These are phyloP conservation scores for Himalopsyche kuldschensis DNA, from an alignment of 2,888 invertebrate genomes.

Conservation along the genomic window DNA sequence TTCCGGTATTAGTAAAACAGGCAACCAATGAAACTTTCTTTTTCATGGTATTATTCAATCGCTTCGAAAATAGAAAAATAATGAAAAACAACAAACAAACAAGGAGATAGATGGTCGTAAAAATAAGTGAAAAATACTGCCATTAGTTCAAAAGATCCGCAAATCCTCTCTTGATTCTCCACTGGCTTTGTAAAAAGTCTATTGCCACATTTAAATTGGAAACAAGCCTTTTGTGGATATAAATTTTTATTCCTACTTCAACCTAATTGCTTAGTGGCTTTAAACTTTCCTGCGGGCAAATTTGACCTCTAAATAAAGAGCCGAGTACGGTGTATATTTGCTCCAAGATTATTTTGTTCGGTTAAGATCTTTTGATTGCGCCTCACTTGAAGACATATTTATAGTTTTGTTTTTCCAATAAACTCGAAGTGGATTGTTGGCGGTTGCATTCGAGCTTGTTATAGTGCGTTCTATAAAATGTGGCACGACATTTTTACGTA, in stretches of 20 bases:
- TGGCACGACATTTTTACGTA: too few species aligned
- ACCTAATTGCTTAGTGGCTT: background rate
- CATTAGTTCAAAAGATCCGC: background rate
- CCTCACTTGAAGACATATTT: conserved; percentile 7
- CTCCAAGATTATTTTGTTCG: background rate
- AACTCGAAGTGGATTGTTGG: conserved; percentile 18
- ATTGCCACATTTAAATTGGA: background rate
- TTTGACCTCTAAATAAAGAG: background rate
- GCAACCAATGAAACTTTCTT: too few species aligned
- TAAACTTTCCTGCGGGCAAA: background rate
- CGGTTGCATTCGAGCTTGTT: background rate
- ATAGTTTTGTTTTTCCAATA: conserved; percentile 26
- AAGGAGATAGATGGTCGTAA: background rate
- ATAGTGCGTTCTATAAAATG: background rate
- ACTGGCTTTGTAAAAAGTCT: background rate
- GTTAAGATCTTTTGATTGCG: background rate
- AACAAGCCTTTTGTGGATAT: background rate
- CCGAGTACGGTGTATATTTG: background rate
- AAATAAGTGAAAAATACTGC: background rate
- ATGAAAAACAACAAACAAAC: background rate
- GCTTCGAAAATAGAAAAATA: background rate
- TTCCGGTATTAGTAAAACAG: too few species aligned
- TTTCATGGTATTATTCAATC: too few species aligned
- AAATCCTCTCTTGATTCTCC: background rate
- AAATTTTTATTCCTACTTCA: background rate